Evolutionary conservation across 2,113 vertebrate species (phyloP).

Genomic region (Micronycteris hirsuta): DNA sequence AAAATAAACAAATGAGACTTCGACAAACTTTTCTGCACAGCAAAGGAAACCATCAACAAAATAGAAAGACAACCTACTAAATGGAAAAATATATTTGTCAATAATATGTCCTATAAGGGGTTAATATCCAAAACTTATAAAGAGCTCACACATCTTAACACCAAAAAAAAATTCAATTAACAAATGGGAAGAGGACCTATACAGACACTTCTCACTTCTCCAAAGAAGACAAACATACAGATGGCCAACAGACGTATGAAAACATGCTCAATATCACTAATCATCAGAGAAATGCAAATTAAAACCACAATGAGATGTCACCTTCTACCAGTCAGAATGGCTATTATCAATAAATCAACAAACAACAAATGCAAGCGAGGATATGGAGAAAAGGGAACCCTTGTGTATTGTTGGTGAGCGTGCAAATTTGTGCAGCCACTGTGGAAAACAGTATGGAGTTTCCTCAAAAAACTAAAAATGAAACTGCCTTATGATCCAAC

Average conservation of each 20-base stretch:
- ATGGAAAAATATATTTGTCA: neutral
- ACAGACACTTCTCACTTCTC: neutral
- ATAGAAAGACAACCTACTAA: neutral
- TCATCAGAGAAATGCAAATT: neutral
- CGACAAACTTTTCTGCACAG: neutral
- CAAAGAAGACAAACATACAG: neutral
- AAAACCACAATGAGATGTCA: neutral
- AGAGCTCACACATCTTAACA: neutral
- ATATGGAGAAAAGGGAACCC: neutral
- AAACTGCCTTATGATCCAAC: neutral
- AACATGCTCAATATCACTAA: neutral
- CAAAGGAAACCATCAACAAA: neutral
- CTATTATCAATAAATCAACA: neutral
- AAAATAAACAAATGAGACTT: neutral
- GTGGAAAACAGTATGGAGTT: neutral
- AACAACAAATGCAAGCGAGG: neutral
- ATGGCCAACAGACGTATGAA: neutral
- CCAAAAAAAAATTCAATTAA: neutral
- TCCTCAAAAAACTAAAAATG: neutral
- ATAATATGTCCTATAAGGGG: neutral
- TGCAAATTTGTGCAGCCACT: neutral
- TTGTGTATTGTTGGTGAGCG: neutral
- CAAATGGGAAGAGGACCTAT: neutral
- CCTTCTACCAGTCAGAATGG: neutral
- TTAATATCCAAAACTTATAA: neutral